Evolutionary conservation across 2,113 vertebrate species (phyloP).

Genomic region (Triplophysa dalaica): DNA sequence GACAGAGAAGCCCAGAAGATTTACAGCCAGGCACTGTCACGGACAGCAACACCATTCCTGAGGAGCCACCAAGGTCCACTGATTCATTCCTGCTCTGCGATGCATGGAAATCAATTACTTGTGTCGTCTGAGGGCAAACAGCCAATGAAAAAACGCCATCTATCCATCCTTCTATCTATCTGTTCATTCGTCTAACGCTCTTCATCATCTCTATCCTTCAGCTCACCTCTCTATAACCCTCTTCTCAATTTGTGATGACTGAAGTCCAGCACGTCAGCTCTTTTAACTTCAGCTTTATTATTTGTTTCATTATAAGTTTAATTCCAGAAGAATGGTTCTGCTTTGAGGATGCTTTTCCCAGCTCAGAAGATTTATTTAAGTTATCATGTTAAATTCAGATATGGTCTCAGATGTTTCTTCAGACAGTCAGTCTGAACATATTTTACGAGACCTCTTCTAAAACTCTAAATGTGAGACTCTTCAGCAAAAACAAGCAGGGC

Average conservation of each 20-base stretch:
- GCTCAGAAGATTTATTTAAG: no score
- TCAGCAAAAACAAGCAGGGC: no score
- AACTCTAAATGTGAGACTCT: no score
- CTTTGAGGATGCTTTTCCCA: no score
- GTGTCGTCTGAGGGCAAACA: constrained; percentile 29
- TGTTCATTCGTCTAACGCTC: background rate
- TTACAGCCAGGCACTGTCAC: constrained; percentile 11
- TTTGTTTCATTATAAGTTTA: background rate
- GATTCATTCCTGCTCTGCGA: constrained; percentile 45
- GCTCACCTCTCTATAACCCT: background rate
- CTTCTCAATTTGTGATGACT: background rate
- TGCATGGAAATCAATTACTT: constrained; percentile 53
- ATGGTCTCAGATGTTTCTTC: no score
- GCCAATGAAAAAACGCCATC: constrained; percentile 21
- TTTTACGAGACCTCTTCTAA: no score
- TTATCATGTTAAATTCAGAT: no score
- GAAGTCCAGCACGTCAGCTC: no score
- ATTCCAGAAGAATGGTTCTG: no score
- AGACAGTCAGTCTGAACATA: no score
- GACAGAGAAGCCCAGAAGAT: background rate
- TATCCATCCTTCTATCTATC: background rate
- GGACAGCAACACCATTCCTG: background rate
- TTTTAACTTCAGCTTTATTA: no score
- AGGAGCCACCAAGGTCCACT: constrained; percentile 12
- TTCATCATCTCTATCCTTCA: constrained; percentile 3